These are phyloP conservation scores for Heliangelus exortis DNA, from an alignment of 2,797 vertebrate genomes.

Conservation along the genomic window DNA sequence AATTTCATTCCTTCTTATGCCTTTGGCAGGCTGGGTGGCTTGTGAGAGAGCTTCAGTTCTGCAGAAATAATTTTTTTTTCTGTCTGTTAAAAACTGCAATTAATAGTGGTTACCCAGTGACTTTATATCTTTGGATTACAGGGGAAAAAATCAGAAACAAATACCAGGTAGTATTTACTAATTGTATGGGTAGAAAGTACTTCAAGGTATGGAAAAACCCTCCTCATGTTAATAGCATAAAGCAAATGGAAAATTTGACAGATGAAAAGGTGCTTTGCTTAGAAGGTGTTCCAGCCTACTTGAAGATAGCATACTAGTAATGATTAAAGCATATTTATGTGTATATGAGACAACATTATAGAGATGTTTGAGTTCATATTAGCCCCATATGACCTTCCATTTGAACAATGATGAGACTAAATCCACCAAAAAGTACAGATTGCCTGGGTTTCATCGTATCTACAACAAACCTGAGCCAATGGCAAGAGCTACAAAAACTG, in stretches of 20 bases:
- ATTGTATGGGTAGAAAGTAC: conserved; percentile 6
- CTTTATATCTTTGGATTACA: not conserved
- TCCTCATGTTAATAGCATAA: not conserved
- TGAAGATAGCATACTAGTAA: not conserved
- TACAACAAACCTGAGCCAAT: not conserved
- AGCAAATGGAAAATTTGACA: not conserved
- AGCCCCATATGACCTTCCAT: not conserved
- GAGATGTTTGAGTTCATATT: not conserved
- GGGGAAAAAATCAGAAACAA: not conserved
- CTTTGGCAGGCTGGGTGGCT: not conserved
- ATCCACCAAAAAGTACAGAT: not conserved
- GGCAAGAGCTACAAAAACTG: not conserved
- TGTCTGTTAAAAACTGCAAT: not conserved
- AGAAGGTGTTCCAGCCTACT: not conserved
- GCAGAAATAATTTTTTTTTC: not conserved
- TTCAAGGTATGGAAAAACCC: not conserved
- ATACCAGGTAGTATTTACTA: not conserved
- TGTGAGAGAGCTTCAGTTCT: not conserved
- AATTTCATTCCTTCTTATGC: not conserved
- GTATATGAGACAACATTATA: not conserved
- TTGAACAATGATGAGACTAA: not conserved
- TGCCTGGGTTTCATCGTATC: not conserved
- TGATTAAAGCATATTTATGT: not conserved
- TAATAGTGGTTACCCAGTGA: not conserved
- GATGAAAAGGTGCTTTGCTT: not conserved